A percentile compares a stretch with the other conserved stretches of the same genome.
phyloP scores from a whole-genome alignment of 2,113 vertebrate genomes.

The Aspidoscelis tigris region DNA sequence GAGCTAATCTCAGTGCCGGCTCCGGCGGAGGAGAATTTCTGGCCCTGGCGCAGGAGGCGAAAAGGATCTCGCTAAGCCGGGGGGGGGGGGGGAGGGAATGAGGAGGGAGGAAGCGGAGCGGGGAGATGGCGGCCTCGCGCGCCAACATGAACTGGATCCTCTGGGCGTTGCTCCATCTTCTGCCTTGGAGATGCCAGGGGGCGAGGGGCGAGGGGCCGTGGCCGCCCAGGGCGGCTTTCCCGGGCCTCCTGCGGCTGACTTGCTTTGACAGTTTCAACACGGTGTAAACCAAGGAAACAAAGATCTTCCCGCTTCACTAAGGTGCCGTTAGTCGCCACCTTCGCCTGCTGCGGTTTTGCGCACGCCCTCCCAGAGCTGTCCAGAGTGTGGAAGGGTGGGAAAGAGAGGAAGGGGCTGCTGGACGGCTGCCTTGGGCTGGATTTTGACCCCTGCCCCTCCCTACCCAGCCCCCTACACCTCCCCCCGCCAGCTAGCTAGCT shows the following conservation, averaged over 20 bases:
- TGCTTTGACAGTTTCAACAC: conserved; percentile 77
- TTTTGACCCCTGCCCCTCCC: accelerated
- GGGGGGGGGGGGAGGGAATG: conserved; percentile 26
- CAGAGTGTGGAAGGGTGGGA: conserved; percentile 57
- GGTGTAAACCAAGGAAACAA: conserved; percentile 75
- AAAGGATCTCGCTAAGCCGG: not conserved
- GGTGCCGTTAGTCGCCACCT: conserved; percentile 73
- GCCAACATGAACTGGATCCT: conserved; percentile 45
- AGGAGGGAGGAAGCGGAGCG: conserved; percentile 16
- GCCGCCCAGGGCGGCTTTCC: conserved; percentile 58
- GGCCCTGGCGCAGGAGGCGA: conserved; percentile 29
- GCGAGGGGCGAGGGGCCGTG: conserved; percentile 65
- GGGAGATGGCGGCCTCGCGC: not conserved
- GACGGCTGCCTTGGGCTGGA: not conserved
- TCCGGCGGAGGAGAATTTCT: conserved; percentile 26
- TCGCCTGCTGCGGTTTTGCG: conserved; percentile 63
- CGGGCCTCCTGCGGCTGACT: conserved; percentile 68
- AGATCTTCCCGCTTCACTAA: conserved; percentile 79
- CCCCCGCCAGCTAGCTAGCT: not conserved
- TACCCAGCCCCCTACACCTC: not conserved
- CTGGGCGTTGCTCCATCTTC: conserved; percentile 56
- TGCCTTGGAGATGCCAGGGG: conserved; percentile 51
- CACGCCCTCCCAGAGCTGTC: conserved; percentile 67
- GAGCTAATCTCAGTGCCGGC: conserved; percentile 24
- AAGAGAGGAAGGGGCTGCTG: conserved; percentile 19